Evolutionary conservation across 2,113 vertebrate species (phyloP).

Genomic region (Myocastor coypus): DNA sequence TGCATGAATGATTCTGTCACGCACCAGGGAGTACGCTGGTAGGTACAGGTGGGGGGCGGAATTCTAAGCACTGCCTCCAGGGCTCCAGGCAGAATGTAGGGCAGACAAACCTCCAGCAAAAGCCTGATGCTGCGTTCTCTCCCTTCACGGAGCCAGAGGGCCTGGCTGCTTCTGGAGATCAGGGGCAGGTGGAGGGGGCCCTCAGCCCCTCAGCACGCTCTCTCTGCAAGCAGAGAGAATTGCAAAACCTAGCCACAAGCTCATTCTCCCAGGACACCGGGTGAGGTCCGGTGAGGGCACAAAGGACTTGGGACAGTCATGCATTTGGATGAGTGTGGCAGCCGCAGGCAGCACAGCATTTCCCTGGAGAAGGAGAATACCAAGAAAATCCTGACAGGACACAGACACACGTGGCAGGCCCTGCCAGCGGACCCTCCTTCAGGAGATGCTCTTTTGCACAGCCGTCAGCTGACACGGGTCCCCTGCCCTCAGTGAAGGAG

Average conservation of each 20-base stretch:
- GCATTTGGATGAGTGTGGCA: conserved; percentile 17
- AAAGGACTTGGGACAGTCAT: neutral
- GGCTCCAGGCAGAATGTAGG: conserved; percentile 71
- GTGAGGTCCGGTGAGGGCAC: conserved; percentile 49
- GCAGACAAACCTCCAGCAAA: conserved; percentile 75
- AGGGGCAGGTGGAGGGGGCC: conserved; percentile 71
- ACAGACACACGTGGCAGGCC: neutral
- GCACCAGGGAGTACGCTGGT: conserved; percentile 75
- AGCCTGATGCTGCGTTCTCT: conserved; percentile 47
- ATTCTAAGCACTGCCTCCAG: conserved; percentile 76
- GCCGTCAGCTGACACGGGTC: fast-evolving
- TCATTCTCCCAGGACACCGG: conserved; percentile 19
- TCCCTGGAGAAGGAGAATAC: neutral
- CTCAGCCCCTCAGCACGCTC: neutral
- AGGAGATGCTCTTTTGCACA: neutral
- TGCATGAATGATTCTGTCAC: conserved; percentile 82
- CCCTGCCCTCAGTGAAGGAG: neutral
- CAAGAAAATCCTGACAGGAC: neutral
- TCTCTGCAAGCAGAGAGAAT: conserved; percentile 15
- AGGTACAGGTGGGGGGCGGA: conserved; percentile 79
- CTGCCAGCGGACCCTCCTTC: neutral
- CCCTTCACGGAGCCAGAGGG: conserved; percentile 38
- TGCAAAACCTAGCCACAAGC: neutral
- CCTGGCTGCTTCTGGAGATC: conserved; percentile 32
- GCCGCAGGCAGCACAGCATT: neutral